Evolutionary conservation across 1,140 invertebrate genomes (phyloP), one percentile per base, ranked within the genome.

Genomic region (Oncopeltus fasciatus): DNA sequence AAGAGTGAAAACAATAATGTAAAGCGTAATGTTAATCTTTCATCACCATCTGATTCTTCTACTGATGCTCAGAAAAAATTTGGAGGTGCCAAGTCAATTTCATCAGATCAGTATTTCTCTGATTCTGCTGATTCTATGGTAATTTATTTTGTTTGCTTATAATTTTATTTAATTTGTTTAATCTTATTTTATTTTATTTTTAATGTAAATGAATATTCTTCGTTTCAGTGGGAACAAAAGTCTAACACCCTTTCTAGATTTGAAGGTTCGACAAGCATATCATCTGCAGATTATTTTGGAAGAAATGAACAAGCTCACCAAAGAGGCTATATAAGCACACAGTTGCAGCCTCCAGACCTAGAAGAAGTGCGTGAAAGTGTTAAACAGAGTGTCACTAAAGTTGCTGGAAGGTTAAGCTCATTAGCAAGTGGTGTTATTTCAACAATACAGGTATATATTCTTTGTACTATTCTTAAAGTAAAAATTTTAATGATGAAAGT

Each of bases 321-420:
- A 63, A 70, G 68, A 60, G 68, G 63, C 71, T 70, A 24, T 66
- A 70, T 9, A 70, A 51, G 33, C 11, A 53, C 18, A 3, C 49
- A 53, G 12, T 59, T 64, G 46, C 51, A 53, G 77, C 84, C 12
- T 2, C 87, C 89, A 0, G 81, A 93, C 73, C 80, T 98, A 53
- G 90, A 95, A 66, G 95, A 98, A 71, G 92, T 99, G 0, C 91
- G 90, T 72, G 95, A 99, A 76, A 93, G 92, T 68, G 92, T 99
- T 8, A 84, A 86, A 67, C 89, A 95, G 74, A 95, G 95, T 60
- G 94, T 98, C 31, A 92, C 88, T 61, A 96, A 95, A 78, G 94
- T 98, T 62, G 95, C 95, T 29, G 94, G 91, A 4, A 87, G 88
- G 70, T 74, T 99, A 14, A 96, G 94, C 68, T 92, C 85, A 63